phyloP scores from a whole-genome alignment of 2,888 invertebrate species.

The Agriopis leucophaearia region DNA sequence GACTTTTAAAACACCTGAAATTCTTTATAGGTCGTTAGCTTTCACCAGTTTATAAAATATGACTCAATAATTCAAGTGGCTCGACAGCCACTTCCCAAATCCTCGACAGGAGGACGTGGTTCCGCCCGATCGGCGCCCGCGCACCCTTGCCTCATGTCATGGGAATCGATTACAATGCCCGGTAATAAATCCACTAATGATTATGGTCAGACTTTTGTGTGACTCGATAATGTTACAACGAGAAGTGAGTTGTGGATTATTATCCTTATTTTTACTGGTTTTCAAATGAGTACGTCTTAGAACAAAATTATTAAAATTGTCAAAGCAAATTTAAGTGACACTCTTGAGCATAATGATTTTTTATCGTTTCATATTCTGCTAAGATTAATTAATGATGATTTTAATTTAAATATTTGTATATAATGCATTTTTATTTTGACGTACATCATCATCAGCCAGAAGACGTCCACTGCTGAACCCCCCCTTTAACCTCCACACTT shows the following conservation, averaged over 20 bases:
- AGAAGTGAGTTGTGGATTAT: constrained; percentile 4
- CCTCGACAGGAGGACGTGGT: constrained; percentile 44
- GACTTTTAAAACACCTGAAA: too few species aligned
- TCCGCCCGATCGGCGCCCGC: constrained; percentile 48
- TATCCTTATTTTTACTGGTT: too few species aligned
- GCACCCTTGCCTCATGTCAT: constrained; percentile 62
- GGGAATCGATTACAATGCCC: constrained; percentile 69
- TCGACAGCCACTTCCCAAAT: constrained; percentile 42
- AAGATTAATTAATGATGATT: too few species aligned
- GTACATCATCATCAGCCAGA: too few species aligned
- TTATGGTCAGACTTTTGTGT: constrained; percentile 45
- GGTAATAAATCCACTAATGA: constrained; percentile 62
- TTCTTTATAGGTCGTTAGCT: not conserved
- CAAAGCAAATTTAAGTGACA: too few species aligned
- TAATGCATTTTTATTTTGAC: too few species aligned
- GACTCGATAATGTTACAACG: constrained; percentile 1
- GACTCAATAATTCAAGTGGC: constrained; percentile 39
- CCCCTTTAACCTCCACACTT: too few species aligned
- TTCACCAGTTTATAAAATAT: constrained; percentile 7
- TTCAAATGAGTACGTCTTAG: not conserved
- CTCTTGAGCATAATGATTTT: too few species aligned
- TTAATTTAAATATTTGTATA: too few species aligned
- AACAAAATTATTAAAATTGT: too few species aligned
- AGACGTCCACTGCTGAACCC: too few species aligned
- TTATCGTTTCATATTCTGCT: too few species aligned